Percentiles rank a stretch among this genome's conserved stretches.
These are phyloP conservation scores for Hippopotamyrus pictus DNA, from an alignment of 2,797 vertebrate genomes.

Conservation along the genomic window DNA sequence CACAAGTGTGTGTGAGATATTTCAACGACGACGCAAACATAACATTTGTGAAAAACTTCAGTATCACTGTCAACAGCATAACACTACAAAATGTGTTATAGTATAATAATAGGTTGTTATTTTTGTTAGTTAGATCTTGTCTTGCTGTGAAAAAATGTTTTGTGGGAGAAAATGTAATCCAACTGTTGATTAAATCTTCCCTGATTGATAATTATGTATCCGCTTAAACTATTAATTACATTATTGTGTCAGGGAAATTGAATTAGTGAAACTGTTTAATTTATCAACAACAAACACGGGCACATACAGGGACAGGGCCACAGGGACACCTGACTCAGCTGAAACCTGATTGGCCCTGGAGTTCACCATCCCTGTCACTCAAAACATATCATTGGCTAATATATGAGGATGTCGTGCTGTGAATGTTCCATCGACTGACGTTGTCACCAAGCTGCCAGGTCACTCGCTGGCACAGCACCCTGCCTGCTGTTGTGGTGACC, in stretches of 20 bases:
- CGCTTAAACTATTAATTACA: not conserved
- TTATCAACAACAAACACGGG: not conserved
- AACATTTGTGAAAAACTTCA: not conserved
- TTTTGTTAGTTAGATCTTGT: not conserved
- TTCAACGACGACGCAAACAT: not conserved
- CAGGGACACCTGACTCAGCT: not conserved
- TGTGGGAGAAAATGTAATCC: not conserved
- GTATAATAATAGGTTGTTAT: not conserved
- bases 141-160: not conserved
- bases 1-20: not conserved
- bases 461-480: conserved; percentile 30
- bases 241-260: not conserved
- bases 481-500: conserved; percentile 38
- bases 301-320: not conserved
- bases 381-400: not conserved
- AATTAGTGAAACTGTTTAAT: not conserved
- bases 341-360: not conserved
- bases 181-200: not conserved
- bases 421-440: conserved; percentile 21
- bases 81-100: not conserved
- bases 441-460: conserved; percentile 26
- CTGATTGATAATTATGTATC: not conserved
- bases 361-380: not conserved
- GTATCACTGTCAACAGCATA: not conserved
- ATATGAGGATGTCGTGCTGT: not conserved